These are phyloP conservation scores for Drosophila sucinea DNA, from an alignment of 1,140 invertebrate genomes.

Conservation along the genomic window DNA sequence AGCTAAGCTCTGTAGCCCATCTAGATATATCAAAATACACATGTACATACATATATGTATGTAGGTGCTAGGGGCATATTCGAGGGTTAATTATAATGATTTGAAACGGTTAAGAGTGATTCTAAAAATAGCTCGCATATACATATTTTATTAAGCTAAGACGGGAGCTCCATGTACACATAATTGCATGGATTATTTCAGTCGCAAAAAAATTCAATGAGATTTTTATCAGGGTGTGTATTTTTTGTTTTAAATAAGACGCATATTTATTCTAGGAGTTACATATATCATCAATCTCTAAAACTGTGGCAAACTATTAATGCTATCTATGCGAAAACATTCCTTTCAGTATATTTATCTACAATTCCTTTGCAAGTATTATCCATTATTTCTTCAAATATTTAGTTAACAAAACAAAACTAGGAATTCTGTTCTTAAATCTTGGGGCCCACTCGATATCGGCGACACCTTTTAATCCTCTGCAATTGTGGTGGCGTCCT, in stretches of 20 bases:
- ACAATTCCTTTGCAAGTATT: no score
- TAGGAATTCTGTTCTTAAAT: no score
- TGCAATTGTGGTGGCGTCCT: no score
- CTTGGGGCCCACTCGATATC: no score
- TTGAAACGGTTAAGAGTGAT: constrained; percentile 40
- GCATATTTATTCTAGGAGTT: background rate
- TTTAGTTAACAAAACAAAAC: no score
- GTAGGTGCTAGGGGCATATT: constrained; percentile 45
- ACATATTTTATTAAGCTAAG: constrained; percentile 1
- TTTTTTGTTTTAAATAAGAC: background rate
- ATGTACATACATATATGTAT: constrained; percentile 31
- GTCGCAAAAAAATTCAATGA: background rate
- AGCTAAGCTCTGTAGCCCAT: constrained; percentile 59
- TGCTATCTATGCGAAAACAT: no score
- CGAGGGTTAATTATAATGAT: constrained; percentile 75
- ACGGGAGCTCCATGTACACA: background rate
- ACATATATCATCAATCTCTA: no score
- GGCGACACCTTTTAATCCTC: no score
- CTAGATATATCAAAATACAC: constrained; percentile 22
- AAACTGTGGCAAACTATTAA: no score
- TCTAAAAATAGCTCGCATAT: constrained; percentile 24
- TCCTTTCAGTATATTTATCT: no score
- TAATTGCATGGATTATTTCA: background rate
- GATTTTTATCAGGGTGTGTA: background rate
- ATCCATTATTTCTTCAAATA: no score